phyloP scores from a whole-genome alignment of 2,113 vertebrate species.

The Rhinoptilus africanus region DNA sequence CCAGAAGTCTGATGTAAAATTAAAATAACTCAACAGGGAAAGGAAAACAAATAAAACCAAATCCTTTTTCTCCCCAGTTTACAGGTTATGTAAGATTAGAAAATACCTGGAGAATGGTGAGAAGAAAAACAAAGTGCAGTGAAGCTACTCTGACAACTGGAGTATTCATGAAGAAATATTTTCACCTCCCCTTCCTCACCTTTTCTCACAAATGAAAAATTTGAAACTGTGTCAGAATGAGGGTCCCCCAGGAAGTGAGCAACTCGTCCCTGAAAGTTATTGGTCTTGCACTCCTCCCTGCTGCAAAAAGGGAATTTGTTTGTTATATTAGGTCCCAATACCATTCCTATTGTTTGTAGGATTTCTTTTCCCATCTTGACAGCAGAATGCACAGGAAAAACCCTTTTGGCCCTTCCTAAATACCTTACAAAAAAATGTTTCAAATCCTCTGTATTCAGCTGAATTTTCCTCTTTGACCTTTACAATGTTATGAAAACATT shows the following conservation, averaged over 20 bases:
- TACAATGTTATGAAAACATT: neutral
- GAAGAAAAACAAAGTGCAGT: neutral
- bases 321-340: accelerated
- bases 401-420: neutral
- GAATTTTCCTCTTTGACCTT: neutral
- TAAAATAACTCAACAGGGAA: neutral
- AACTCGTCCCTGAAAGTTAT: neutral
- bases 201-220: neutral
- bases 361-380: neutral
- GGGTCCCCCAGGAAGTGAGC: accelerated
- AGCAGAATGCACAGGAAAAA: neutral
- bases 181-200: neutral
- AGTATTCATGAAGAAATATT: neutral
- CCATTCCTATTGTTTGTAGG: neutral
- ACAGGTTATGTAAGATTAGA: neutral
- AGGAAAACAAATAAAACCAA: neutral
- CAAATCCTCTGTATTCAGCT: neutral
- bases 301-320: accelerated
- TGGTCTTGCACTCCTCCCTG: neutral
- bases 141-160: neutral
- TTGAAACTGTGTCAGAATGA: neutral
- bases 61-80: neutral
- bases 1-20: neutral
- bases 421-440: neutral
- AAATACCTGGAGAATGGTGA: neutral